Conservation (phyloP, 2,113 vertebrate genomes). For the Callospermophilus lateralis region DNA sequence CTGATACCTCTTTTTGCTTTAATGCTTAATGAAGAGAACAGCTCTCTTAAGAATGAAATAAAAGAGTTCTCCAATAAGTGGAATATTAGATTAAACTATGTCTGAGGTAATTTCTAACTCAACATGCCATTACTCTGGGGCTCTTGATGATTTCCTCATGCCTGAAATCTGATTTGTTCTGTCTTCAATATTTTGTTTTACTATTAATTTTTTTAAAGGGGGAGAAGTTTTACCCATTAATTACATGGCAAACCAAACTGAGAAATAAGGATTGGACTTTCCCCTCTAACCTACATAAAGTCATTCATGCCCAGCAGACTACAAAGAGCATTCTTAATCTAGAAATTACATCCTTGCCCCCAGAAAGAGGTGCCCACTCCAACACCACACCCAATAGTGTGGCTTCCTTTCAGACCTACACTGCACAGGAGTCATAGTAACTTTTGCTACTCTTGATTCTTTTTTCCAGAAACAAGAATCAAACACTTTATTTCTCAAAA, state of each 20-base stretch:
- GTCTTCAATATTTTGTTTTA: slow-evolving; percentile 66
- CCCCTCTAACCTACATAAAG: background rate
- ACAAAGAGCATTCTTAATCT: background rate
- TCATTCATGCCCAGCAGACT: background rate
- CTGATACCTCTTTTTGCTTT: background rate
- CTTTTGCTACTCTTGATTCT: background rate
- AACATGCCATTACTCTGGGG: background rate
- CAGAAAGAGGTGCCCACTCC: background rate
- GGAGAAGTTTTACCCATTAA: slow-evolving; percentile 42
- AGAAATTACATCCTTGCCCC: background rate
- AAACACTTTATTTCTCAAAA: slow-evolving; percentile 15
- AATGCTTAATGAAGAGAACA: background rate
- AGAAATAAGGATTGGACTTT: background rate
- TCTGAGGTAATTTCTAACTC: slow-evolving; percentile 47
- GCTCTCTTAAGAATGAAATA: background rate
- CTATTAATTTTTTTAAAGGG: slow-evolving; percentile 51
- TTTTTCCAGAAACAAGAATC: slow-evolving; percentile 49
- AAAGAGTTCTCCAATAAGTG: background rate
- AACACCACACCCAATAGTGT: background rate
- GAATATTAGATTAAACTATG: background rate
- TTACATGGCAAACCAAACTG: slow-evolving; percentile 61
- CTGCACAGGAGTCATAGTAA: background rate
- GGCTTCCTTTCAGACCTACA: background rate
- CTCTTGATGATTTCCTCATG: slow-evolving; percentile 56
- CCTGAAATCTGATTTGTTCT: slow-evolving; percentile 54